These are phyloP conservation scores for Maconellicoccus hirsutus DNA, from an alignment of 1,140 invertebrate genomes.

Conservation along the genomic window DNA sequence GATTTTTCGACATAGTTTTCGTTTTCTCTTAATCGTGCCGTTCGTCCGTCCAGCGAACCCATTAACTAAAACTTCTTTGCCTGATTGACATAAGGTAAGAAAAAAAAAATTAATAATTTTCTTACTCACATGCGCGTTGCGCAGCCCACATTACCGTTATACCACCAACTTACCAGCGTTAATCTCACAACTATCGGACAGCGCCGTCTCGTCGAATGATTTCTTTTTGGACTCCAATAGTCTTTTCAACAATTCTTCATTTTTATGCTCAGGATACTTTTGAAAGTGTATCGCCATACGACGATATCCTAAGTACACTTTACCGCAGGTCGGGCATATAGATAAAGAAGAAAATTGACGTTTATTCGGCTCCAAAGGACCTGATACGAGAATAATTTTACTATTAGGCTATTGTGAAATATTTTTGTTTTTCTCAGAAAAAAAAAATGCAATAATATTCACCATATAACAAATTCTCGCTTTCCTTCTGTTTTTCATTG, in stretches of 20 bases:
- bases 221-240: conserved; percentile 4
- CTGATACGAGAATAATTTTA: background rate
- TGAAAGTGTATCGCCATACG: conserved; percentile 49
- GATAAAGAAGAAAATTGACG: conserved; percentile 43
- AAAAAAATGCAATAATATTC: background rate
- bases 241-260: conserved; percentile 34
- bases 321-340: conserved; percentile 44
- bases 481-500: background rate
- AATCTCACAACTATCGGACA: background rate
- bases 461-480: background rate
- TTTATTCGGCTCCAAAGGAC: conserved; percentile 32
- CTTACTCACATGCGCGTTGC: background rate
- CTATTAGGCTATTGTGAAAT: no score
- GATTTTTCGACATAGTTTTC: background rate
- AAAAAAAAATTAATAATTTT: background rate
- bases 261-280: conserved; percentile 49
- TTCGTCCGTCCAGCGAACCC: background rate
- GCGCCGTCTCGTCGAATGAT: background rate
- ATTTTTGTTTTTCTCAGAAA: no score
- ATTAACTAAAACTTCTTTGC: background rate
- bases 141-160: background rate
- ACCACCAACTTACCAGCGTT: background rate
- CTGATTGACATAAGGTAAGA: no score
- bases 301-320: conserved; percentile 43
- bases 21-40: background rate